These are phyloP conservation scores for Erebia aethiops DNA, from an alignment of 2,888 invertebrate genomes.

Conservation along the genomic window DNA sequence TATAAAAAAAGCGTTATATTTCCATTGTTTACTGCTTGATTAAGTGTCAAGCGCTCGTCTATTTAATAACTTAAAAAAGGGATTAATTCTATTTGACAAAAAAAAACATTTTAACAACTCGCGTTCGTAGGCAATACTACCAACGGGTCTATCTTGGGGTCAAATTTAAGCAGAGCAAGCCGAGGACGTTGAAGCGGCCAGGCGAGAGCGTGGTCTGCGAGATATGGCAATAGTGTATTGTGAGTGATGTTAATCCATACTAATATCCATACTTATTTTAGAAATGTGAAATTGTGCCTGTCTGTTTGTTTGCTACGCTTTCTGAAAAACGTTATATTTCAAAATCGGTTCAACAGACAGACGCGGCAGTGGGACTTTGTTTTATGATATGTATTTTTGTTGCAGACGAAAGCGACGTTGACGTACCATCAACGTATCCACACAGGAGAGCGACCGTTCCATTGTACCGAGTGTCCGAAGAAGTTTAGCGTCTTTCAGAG, in stretches of 20 bases:
- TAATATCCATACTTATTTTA: too few species aligned
- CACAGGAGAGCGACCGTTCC: conserved; percentile 53
- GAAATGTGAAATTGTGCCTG: too few species aligned
- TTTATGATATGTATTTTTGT: background rate
- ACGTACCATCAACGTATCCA: conserved; percentile 54
- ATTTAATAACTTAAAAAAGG: too few species aligned
- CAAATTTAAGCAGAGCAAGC: conserved; percentile 35
- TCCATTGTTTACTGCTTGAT: too few species aligned
- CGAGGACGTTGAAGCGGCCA: conserved; percentile 24
- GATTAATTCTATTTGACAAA: too few species aligned
- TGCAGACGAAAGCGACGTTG: conserved; percentile 59
- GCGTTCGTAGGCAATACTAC: conserved; percentile 53
- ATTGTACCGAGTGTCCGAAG: conserved; percentile 50
- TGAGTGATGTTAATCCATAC: too few species aligned
- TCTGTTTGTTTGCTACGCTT: too few species aligned
- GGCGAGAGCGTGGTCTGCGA: conserved; percentile 57
- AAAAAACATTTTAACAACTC: conserved; percentile 57
- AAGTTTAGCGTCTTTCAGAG: conserved; percentile 50
- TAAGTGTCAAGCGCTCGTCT: too few species aligned
- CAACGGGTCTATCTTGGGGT: conserved; percentile 56
- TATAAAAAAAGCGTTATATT: too few species aligned
- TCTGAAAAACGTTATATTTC: too few species aligned
- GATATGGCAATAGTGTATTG: background rate
- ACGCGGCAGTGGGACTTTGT: too few species aligned
- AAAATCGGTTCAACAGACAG: too few species aligned